Evolutionary conservation across 2,113 vertebrate genomes (phyloP).

Genomic region (Ailuropoda melanoleuca): DNA sequence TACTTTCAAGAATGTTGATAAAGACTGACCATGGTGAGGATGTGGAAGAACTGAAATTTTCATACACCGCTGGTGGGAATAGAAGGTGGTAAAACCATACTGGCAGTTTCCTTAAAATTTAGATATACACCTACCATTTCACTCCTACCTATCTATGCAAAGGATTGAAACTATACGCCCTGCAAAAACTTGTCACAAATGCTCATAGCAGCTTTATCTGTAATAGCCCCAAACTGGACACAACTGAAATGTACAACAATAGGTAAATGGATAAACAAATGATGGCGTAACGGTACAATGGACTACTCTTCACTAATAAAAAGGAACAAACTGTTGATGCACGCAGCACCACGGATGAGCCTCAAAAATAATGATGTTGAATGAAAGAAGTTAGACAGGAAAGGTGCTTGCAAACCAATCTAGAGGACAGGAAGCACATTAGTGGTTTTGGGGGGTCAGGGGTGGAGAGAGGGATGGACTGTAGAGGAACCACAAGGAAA

Average conservation of each 20-base stretch:
- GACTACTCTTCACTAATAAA: neutral
- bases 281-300: neutral
- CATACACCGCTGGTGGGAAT: neutral
- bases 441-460: neutral
- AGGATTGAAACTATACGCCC: neutral
- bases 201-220: neutral
- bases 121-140: neutral
- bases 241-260: neutral
- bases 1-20: neutral
- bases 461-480: neutral
- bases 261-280: neutral
- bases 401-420: neutral
- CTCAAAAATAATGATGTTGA: neutral
- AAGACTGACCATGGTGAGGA: neutral
- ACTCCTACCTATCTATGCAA: neutral
- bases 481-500: neutral
- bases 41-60: neutral
- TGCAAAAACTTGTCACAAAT: neutral
- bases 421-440: neutral
- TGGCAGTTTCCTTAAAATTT: neutral
- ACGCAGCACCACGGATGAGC: neutral
- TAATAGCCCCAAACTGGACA: neutral
- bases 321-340: neutral
- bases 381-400: neutral
- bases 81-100: neutral